phyloP scores from a whole-genome alignment of 2,113 vertebrate species.

The Campylomormyrus numenius region DNA sequence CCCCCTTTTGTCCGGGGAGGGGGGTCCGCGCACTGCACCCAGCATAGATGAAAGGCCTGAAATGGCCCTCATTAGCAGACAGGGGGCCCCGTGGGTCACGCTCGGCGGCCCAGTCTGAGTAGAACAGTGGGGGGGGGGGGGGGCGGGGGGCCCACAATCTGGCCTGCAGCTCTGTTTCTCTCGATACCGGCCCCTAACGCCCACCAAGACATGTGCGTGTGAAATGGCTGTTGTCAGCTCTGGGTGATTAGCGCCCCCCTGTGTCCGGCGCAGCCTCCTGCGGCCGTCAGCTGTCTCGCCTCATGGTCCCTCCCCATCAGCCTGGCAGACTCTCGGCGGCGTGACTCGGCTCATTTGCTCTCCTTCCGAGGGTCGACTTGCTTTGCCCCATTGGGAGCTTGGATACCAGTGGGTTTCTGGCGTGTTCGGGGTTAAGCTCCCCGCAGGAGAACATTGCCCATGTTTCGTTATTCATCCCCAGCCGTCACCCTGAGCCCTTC shows the following conservation, averaged over 20 bases:
- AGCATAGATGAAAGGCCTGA: neutral
- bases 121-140: neutral
- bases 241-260: neutral
- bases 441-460: constrained; percentile 21
- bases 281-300: neutral
- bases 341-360: neutral
- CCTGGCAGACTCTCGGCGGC: neutral
- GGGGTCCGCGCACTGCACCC: neutral
- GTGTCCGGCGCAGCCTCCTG: neutral
- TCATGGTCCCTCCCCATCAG: neutral
- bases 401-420: neutral
- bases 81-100: neutral
- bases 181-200: neutral
- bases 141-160: neutral
- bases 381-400: neutral
- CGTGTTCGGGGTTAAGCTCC: neutral
- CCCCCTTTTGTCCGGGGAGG: neutral
- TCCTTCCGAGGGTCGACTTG: neutral
- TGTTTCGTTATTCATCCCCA: constrained; percentile 49
- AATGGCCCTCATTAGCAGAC: neutral
- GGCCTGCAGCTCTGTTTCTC: neutral
- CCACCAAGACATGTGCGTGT: neutral
- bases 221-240: neutral
- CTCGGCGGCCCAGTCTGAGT: neutral
- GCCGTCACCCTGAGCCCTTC: constrained; percentile 57